Evolutionary conservation across 2,888 invertebrate genomes (phyloP), one percentile per base, ranked within the genome.

Genomic region (Dorcus parallelipipedus): DNA sequence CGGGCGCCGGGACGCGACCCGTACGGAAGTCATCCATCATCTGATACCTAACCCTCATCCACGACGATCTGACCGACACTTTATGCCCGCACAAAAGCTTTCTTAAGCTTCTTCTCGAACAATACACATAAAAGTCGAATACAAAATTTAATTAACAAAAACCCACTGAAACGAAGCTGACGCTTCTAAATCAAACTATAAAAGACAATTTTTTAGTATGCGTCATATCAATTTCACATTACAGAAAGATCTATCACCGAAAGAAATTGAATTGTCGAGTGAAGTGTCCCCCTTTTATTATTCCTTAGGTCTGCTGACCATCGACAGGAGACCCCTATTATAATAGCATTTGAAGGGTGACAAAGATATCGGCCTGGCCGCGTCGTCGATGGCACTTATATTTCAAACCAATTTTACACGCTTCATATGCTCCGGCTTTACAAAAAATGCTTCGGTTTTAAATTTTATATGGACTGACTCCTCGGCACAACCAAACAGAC

Each of bases 191-290:
- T 63, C 66, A 67, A 65, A 68, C 66, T 65, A 71, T 64, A 67
- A 67, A 71, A 69, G 67, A 67, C 63, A 64, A 67, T 63, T 67
- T 71, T 74, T 73, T 68, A 64, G 70, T 64, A 66, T 66, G 72
- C 71, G 71, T 73, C 75, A 76, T 76, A 76, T 78, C 77, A 76
- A 77, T 75, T 75, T 77, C 75, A 70, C 73, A 74, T 77, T 75
- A 75, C 69, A 69, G 67, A 70, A 65, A 73, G 73, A 77, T 76
- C 76, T 75, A 76, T 78, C 75, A 74, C 70, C 67, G 71, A 72
- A 73, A 73, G 72, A 73, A 77, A 77, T 78, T 77, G 75, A 77
- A 76, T 77, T 77, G 75, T 75, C 73, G 75, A 60, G 58, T 57
- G 58, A 70, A 64, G 71, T 67, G 70, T 70, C 70, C 71, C 63